Percentiles rank a stretch among this genome's conserved stretches.
Evolutionary conservation across 2,888 invertebrate genomes (phyloP).

Genomic region (Trichogramma dendrolimi): DNA sequence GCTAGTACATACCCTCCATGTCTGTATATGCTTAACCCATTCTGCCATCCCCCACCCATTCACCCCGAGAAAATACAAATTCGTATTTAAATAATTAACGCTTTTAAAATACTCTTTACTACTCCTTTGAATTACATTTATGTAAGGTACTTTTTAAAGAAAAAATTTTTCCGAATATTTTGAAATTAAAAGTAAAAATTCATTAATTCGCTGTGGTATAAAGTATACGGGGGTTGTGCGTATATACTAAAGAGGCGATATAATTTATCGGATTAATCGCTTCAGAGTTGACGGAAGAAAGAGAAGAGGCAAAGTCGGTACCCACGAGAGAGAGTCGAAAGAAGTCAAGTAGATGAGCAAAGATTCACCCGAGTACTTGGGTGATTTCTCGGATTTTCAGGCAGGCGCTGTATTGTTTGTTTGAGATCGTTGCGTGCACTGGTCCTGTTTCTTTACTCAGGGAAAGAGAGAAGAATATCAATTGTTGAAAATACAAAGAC

Average conservation of each 20-base stretch:
- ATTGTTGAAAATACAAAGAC: conserved; percentile 52
- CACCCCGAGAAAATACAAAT: conserved; percentile 8
- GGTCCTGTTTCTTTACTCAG: conserved; percentile 49
- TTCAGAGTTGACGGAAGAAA: conserved; percentile 27
- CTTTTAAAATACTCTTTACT: background rate
- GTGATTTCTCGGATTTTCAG: conserved; percentile 45
- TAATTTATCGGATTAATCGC: conserved; percentile 22
- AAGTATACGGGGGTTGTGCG: too few relatives aligned
- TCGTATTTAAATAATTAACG: background rate
- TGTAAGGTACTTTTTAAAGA: too few relatives aligned
- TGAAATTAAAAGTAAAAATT: conserved; percentile 1
- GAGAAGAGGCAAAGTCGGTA: conserved; percentile 21
- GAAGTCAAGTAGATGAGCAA: conserved; percentile 25
- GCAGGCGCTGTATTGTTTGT: conserved; percentile 46
- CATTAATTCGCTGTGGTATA: background rate
- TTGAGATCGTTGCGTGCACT: conserved; percentile 36
- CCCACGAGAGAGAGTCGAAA: conserved; percentile 20
- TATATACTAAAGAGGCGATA: background rate
- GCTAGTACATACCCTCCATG: too few relatives aligned
- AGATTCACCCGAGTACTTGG: conserved; percentile 30
- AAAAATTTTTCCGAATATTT: too few relatives aligned
- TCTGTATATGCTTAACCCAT: too few relatives aligned
- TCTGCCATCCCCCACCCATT: background rate
- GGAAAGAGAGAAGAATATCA: conserved; percentile 47
- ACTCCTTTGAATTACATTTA: background rate